phyloP scores from a whole-genome alignment of 2,888 invertebrate genomes.

The Caenorhabditis sinica region DNA sequence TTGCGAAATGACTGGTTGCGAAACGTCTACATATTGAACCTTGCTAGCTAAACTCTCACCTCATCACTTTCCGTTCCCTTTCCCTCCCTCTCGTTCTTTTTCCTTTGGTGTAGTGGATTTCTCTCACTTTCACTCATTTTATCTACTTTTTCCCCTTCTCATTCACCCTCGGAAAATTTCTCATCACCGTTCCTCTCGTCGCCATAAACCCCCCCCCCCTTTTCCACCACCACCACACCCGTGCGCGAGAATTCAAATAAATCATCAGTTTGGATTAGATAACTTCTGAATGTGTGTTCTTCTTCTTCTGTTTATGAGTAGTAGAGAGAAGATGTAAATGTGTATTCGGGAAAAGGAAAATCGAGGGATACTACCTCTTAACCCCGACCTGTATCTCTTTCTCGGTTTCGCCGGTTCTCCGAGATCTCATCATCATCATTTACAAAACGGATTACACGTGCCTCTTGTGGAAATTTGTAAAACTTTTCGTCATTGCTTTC shows the following conservation, averaged over 20 bases:
- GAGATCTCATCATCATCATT: neutral
- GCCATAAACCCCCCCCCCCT: neutral
- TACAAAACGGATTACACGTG: neutral
- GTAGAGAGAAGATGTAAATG: too few relatives aligned
- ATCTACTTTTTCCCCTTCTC: neutral
- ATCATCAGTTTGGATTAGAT: conserved; percentile 58
- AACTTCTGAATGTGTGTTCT: conserved; percentile 35
- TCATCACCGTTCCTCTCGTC: neutral
- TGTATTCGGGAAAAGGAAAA: neutral
- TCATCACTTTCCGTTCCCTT: too few relatives aligned
- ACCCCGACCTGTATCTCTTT: neutral
- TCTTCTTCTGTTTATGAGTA: too few relatives aligned
- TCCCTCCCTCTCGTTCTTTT: too few relatives aligned
- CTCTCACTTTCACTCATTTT: conserved; percentile 13
- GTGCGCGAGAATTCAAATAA: conserved; percentile 50
- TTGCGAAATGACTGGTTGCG: too few relatives aligned
- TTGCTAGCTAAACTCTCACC: neutral
- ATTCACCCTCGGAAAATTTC: neutral
- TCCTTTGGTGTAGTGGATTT: neutral
- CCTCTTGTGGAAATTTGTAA: too few relatives aligned
- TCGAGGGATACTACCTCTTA: conserved; percentile 1
- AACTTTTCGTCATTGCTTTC: too few relatives aligned
- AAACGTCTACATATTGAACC: too few relatives aligned
- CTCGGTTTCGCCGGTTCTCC: too few relatives aligned
- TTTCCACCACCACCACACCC: neutral